Base-by-base conservation (phyloP, 2,797 vertebrate species). In the Tachyglossus aculeatus region DNA sequence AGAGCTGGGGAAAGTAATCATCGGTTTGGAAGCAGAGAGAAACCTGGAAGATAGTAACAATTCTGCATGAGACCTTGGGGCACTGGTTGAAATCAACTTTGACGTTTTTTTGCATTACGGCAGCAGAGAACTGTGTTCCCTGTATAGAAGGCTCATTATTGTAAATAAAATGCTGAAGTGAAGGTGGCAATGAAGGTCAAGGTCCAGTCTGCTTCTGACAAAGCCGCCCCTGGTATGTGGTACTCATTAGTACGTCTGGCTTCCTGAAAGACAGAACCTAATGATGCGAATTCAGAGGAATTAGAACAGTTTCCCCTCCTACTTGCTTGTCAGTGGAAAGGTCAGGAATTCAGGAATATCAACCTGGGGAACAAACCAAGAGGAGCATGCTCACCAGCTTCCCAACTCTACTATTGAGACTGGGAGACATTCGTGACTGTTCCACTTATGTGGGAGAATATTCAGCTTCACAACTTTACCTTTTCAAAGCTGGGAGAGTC, bases 201-300 rank as follows among this genome's bases (percentile, higher is more conserved):
- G 62, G 5, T 3, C 19, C 9, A 40, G 37, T 15, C 15, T 55
- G n/a, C 45, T 53, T 68, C 36, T 55, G 48, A 36, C 11, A 66
- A 61, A 16, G 5, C 5, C 40, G 4, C 54, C 38, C 60, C 74
- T 73, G 44, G 64, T 37, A 16, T 32, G 14, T 34, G 7, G 59
- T 11, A n/a, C 48, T 71, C 37, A 43, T 19, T 22, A 52, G 6
- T 41, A 13, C 53, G 34, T 1, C 18, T 59, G 64, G 45, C 44
- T 57, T 25, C 6, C 15, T 25, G 53, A 24, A 12, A 51, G 10
- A 41, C 51, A 53, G 25, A 4, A 34, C 1, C 5, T 21, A 22
- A 37, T 9, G 55, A 27, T 50, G 74, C 41, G 67, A 60, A 74
- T 71, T 57, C 62, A 48, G 48, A 74, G 86, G 75, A 74, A 83